Conservation (phyloP, 2,797 vertebrate genomes). For the Phaenicophaeus curvirostris region DNA sequence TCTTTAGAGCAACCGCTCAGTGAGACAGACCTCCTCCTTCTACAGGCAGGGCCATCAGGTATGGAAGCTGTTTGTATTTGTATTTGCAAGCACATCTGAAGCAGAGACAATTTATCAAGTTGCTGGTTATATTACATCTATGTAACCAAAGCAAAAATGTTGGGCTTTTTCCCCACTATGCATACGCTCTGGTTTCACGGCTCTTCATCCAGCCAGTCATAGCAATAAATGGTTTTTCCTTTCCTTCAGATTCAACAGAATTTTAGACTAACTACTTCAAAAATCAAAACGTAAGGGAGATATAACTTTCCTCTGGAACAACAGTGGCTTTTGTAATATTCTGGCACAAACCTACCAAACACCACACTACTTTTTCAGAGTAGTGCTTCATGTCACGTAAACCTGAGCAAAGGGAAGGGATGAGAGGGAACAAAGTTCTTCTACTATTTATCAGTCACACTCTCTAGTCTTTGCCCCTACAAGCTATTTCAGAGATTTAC, state of each 20-base stretch:
- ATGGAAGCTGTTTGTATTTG: fast-evolving
- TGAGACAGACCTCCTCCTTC: too few species aligned
- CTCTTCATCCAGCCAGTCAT: neutral
- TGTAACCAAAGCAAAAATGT: neutral
- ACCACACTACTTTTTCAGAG: neutral
- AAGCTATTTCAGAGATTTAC: neutral
- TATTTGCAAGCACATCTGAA: neutral
- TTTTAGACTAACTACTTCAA: neutral
- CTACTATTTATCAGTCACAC: constrained; percentile 46
- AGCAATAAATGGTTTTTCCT: neutral
- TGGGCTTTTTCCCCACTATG: fast-evolving
- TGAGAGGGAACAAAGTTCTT: neutral
- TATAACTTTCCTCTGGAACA: neutral
- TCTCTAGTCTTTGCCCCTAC: neutral
- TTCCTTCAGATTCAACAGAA: neutral
- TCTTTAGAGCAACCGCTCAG: neutral
- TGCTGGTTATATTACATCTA: neutral
- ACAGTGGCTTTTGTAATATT: neutral
- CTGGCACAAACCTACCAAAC: neutral
- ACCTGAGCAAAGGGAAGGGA: neutral
- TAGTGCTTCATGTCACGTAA: neutral
- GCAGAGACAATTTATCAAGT: neutral
- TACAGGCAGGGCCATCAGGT: too few species aligned
- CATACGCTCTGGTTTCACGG: neutral
- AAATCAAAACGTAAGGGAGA: neutral